These are phyloP conservation scores for Spisula solida DNA, from an alignment of 2,888 invertebrate genomes.

Conservation along the genomic window DNA sequence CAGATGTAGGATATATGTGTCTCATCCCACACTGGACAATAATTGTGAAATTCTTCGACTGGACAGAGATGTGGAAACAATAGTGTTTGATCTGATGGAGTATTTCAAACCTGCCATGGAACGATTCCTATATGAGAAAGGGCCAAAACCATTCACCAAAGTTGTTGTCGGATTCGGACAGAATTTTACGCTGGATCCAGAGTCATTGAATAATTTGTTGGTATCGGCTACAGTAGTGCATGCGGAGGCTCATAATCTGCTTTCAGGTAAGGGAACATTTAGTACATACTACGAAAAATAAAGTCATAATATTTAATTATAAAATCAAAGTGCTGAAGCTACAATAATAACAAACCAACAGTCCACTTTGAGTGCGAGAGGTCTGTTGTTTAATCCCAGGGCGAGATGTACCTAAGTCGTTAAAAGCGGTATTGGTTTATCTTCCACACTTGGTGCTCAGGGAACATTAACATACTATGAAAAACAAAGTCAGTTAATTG, in stretches of 20 bases:
- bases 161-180: constrained; percentile 80
- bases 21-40: constrained; percentile 63
- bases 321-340: too few species aligned
- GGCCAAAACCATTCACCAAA: constrained; percentile 72
- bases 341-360: too few species aligned
- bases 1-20: constrained; percentile 78
- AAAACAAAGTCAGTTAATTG: too few species aligned
- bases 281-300: background rate
- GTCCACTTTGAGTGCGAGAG: too few species aligned
- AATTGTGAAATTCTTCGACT: constrained; percentile 69
- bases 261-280: constrained; percentile 69
- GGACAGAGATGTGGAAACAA: constrained; percentile 65
- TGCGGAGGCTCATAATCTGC: constrained; percentile 62
- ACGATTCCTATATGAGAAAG: constrained; percentile 59
- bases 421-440: too few species aligned
- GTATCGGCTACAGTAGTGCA: constrained; percentile 76
- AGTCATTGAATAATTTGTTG: constrained; percentile 69
- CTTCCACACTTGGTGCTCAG: too few species aligned
- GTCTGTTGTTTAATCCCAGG: too few species aligned
- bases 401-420: too few species aligned
- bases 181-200: constrained; percentile 65
- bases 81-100: constrained; percentile 74
- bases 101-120: constrained; percentile 72
- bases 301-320: too few species aligned
- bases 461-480: too few species aligned